These are phyloP conservation scores for Trichogramma evanescens DNA, from an alignment of 2,888 invertebrate species.

Conservation along the genomic window DNA sequence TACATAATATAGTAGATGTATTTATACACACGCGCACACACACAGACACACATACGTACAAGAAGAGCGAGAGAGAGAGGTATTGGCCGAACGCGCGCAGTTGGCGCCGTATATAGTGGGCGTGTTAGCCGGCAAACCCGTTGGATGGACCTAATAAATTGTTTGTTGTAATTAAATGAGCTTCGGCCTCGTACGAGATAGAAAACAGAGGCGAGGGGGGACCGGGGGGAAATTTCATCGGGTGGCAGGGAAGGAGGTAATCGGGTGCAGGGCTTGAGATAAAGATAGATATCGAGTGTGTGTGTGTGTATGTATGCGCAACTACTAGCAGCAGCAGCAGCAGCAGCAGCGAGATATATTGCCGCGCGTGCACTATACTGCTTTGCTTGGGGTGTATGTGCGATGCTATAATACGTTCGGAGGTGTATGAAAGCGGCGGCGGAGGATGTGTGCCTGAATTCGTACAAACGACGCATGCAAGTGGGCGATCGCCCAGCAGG, in stretches of 20 bases:
- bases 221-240: background rate
- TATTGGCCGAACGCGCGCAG: slow-evolving; percentile 25
- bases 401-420: too few species aligned
- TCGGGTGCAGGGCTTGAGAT: slow-evolving; percentile 7
- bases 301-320: too few species aligned
- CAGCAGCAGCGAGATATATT: too few species aligned
- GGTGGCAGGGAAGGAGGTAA: slow-evolving; percentile 4
- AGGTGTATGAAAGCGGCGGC: too few species aligned
- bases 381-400: too few species aligned
- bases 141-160: slow-evolving; percentile 47
- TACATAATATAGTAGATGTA: slow-evolving; percentile 13
- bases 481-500: too few species aligned
- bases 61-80: background rate
- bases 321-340: too few species aligned
- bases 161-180: slow-evolving; percentile 49
- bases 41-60: background rate
- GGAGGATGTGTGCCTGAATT: too few species aligned
- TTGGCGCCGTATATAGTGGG: slow-evolving; percentile 37
- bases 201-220: slow-evolving; percentile 7
- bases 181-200: slow-evolving; percentile 23
- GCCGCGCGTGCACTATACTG: too few species aligned
- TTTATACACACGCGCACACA: background rate
- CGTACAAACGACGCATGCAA: too few species aligned
- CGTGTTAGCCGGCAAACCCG: slow-evolving; percentile 28
- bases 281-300: slow-evolving; percentile 14